Percentiles rank a stretch among this genome's conserved stretches.
Evolutionary conservation across 2,113 vertebrate species (phyloP).

Genomic region (Silurus meridionalis): DNA sequence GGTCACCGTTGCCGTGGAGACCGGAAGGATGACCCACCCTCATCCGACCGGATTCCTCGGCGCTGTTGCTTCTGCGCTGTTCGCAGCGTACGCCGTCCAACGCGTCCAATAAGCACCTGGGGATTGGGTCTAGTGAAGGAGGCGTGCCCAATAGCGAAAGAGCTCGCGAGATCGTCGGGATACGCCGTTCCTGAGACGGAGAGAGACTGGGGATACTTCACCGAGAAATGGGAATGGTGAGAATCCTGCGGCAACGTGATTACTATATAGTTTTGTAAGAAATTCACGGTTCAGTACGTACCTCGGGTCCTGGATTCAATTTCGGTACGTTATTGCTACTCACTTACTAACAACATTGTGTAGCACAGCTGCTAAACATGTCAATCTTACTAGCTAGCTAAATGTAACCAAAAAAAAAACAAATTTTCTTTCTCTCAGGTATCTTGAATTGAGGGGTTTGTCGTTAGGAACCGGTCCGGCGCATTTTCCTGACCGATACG

Average conservation of each 20-base stretch:
- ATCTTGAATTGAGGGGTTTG: conserved; percentile 74
- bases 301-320: too few relatives aligned
- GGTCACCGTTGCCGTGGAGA: conserved; percentile 77
- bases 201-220: conserved; percentile 78
- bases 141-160: conserved; percentile 74
- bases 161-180: conserved; percentile 64
- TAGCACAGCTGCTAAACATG: background rate
- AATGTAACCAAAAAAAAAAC: background rate
- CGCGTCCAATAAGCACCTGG: conserved; percentile 75
- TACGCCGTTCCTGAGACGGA: conserved; percentile 65
- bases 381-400: background rate
- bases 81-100: conserved; percentile 74
- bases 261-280: background rate
- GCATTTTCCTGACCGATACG: conserved; percentile 62
- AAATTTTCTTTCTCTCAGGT: conserved; percentile 63
- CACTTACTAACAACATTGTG: too few relatives aligned
- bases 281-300: too few relatives aligned
- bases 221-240: conserved; percentile 77
- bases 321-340: too few relatives aligned
- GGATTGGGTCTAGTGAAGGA: conserved; percentile 74
- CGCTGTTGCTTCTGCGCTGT: conserved; percentile 75
- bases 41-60: conserved; percentile 82
- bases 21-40: conserved; percentile 81
- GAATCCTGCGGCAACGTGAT: conserved; percentile 13
- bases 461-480: conserved; percentile 66